Conservation (phyloP, 2,113 vertebrate genomes). For the Mastomys natalensis region DNA sequence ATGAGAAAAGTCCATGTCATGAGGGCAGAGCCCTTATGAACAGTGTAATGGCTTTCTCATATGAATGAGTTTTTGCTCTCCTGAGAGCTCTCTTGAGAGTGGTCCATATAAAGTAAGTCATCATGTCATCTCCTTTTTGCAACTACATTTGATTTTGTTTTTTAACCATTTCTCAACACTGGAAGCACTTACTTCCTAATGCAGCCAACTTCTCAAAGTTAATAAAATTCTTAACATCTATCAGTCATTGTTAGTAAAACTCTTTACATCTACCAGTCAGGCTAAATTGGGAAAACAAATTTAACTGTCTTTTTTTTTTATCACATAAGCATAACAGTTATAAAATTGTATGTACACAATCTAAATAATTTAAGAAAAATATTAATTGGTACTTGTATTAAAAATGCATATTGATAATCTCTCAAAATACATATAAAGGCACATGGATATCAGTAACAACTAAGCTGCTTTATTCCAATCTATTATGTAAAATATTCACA, state of each 20-base stretch:
- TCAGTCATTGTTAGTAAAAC: neutral
- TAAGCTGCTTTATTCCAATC: neutral
- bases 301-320: neutral
- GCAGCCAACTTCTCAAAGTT: neutral
- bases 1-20: neutral
- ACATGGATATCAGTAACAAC: neutral
- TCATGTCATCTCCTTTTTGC: neutral
- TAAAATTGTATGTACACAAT: neutral
- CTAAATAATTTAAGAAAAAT: neutral
- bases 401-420: neutral
- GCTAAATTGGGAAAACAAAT: neutral
- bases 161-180: neutral
- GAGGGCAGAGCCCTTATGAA: neutral
- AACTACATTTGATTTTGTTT: neutral
- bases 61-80: neutral
- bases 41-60: neutral
- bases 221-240: neutral
- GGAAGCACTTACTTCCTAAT: conserved; percentile 1
- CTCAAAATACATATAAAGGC: neutral
- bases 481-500: neutral
- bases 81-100: neutral
- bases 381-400: neutral
- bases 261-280: neutral
- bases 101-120: neutral
- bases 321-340: neutral